Conservation (phyloP, 2,888 invertebrate genomes). For the Anoncus sp. region DNA sequence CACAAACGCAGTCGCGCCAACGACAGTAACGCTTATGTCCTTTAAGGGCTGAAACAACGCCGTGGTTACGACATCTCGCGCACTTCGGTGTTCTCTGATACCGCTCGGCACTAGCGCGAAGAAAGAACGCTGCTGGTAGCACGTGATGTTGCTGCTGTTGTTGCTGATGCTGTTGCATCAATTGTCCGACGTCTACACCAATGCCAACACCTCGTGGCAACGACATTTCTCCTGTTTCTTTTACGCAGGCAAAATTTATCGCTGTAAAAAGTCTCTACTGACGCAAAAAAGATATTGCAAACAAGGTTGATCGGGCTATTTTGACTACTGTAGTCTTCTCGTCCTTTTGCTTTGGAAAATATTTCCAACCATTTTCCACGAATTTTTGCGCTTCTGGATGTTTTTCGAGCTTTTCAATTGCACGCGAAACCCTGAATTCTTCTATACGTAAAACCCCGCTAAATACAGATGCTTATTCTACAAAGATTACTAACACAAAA, state of each 20-base stretch:
- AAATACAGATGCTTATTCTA: too few species aligned
- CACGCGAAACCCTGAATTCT: background rate
- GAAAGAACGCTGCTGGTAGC: constrained; percentile 94
- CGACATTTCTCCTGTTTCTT: constrained; percentile 87
- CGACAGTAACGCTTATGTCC: constrained; percentile 98
- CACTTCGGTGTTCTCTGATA: constrained; percentile 99
- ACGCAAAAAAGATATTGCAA: background rate
- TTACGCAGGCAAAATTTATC: background rate
- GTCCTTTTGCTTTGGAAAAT: constrained; percentile 9
- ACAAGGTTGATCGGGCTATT: background rate
- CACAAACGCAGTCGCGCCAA: constrained; percentile 99
- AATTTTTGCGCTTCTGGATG: background rate
- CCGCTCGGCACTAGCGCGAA: constrained; percentile 93
- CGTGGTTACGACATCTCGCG: constrained; percentile 98
- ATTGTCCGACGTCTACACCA: constrained; percentile 93
- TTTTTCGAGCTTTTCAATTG: background rate
- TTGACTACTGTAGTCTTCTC: constrained; percentile 1
- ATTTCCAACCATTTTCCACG: constrained; percentile 15
- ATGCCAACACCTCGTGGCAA: constrained; percentile 93
- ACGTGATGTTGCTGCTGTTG: constrained; percentile 89
- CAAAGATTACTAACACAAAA: too few species aligned
- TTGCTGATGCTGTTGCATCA: constrained; percentile 91
- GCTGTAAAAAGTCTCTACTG: background rate
- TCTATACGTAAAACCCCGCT: too few species aligned
- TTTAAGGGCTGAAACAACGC: constrained; percentile 97